These are phyloP conservation scores for Corythornis leucogaster DNA, from an alignment of 2,797 vertebrate genomes.

Conservation along the genomic window DNA sequence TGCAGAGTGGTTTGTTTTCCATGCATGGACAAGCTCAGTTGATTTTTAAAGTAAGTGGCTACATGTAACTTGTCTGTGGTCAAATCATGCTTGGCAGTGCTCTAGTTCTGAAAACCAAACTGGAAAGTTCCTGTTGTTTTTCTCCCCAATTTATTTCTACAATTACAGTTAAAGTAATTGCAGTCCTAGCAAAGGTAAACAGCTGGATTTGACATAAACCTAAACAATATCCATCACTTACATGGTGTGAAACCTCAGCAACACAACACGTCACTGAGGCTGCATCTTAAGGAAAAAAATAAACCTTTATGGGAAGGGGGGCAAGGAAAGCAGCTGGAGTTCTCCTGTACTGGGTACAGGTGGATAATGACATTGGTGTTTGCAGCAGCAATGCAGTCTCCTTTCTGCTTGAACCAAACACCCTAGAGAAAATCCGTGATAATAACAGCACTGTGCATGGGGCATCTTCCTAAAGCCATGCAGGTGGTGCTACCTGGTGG, in stretches of 20 bases:
- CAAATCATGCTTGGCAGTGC: not conserved
- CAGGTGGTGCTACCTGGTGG: fast-evolving
- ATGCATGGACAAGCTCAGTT: not conserved
- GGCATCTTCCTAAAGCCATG: not conserved
- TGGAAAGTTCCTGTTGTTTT: not conserved
- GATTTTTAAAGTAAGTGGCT: slow-evolving; percentile 20
- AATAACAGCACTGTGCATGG: fast-evolving
- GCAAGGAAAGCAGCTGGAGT: not conserved
- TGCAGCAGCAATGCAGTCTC: fast-evolving
- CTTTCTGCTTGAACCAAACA: not conserved
- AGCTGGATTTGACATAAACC: slow-evolving; percentile 4
- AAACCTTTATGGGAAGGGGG: not conserved
- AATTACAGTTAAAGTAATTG: slow-evolving; percentile 36
- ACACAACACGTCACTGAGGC: not conserved
- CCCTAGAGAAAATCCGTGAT: not conserved
- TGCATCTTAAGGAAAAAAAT: not conserved
- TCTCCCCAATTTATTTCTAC: slow-evolving; percentile 18
- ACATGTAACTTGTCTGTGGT: not conserved
- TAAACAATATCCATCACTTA: not conserved
- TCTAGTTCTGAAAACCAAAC: not conserved
- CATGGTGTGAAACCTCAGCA: not conserved
- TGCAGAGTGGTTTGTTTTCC: not conserved
- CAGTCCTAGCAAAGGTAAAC: slow-evolving; percentile 19
- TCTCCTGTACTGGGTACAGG: not conserved
- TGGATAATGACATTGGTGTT: not conserved